phyloP scores from a whole-genome alignment of 35 echinoderm and acorn worm genomes.

The Lytechinus pictus region DNA sequence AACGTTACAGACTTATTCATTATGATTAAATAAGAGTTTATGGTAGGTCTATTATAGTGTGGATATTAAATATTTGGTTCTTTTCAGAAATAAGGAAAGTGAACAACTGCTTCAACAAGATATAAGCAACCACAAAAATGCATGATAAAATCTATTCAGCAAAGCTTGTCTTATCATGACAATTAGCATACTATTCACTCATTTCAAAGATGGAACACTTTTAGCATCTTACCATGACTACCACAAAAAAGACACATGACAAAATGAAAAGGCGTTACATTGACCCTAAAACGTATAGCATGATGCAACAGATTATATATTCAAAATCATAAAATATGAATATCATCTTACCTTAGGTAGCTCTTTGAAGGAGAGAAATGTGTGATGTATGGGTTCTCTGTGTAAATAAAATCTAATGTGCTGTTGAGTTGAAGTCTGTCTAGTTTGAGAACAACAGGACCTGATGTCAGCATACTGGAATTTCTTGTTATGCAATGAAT shows the following conservation, averaged over 20 bases:
- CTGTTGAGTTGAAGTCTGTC: not conserved
- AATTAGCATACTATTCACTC: not conserved
- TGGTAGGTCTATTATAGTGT: no score
- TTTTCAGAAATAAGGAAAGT: no score
- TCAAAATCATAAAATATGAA: not conserved
- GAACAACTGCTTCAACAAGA: no score
- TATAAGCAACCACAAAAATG: no score
- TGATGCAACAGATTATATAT: not conserved
- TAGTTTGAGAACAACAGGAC: not conserved
- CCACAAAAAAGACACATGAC: not conserved
- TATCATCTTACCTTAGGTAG: not conserved
- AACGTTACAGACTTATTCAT: no score
- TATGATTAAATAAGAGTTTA: no score
- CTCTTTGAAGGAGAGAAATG: conserved; percentile 2
- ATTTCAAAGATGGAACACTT: not conserved
- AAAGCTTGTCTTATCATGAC: not conserved
- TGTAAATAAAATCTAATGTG: conserved; percentile 11
- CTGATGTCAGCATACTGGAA: not conserved
- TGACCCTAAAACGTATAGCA: not conserved
- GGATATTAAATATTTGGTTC: no score
- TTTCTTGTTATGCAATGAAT: conserved; percentile 8
- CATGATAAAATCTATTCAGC: not conserved
- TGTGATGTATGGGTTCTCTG: conserved; percentile 36
- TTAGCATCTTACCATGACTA: not conserved
- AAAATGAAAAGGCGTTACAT: not conserved